Percentiles rank a stretch among this genome's conserved stretches.
phyloP scores from a whole-genome alignment of 2,797 vertebrate genomes.

The Lindbergichthys nudifrons region DNA sequence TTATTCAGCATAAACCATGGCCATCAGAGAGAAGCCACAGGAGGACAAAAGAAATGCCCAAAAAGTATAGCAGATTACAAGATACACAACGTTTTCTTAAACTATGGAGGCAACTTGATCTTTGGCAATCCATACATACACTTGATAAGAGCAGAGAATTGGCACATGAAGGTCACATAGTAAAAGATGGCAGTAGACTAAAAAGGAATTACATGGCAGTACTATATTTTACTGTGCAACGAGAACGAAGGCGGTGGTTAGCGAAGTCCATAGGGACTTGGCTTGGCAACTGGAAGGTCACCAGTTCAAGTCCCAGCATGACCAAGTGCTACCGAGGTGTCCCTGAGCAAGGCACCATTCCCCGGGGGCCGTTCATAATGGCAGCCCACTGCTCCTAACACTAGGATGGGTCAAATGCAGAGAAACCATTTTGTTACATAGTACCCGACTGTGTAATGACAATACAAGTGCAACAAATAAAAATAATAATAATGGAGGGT shows the following conservation, averaged over 20 bases:
- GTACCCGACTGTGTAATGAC: no score
- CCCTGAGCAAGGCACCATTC: no score
- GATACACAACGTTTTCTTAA: conserved; percentile 8
- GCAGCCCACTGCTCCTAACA: no score
- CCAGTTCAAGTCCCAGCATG: no score
- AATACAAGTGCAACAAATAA: no score
- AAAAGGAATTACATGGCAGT: neutral
- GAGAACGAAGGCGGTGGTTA: no score
- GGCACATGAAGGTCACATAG: neutral
- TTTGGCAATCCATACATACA: neutral
- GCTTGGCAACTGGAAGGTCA: no score
- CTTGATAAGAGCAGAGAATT: neutral
- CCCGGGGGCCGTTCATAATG: no score
- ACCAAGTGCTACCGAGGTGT: no score
- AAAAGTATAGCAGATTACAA: conserved; percentile 13
- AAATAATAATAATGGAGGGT: neutral
- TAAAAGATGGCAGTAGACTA: neutral
- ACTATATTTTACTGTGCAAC: neutral
- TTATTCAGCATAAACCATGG: neutral
- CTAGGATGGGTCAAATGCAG: no score
- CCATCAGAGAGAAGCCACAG: neutral
- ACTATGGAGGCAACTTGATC: conserved; percentile 32
- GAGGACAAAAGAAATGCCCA: conserved; percentile 4
- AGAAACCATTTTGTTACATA: no score
- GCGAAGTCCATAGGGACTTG: no score